Base-by-base conservation (phyloP, 2,888 invertebrate species). In the Epinotia demarniana region DNA sequence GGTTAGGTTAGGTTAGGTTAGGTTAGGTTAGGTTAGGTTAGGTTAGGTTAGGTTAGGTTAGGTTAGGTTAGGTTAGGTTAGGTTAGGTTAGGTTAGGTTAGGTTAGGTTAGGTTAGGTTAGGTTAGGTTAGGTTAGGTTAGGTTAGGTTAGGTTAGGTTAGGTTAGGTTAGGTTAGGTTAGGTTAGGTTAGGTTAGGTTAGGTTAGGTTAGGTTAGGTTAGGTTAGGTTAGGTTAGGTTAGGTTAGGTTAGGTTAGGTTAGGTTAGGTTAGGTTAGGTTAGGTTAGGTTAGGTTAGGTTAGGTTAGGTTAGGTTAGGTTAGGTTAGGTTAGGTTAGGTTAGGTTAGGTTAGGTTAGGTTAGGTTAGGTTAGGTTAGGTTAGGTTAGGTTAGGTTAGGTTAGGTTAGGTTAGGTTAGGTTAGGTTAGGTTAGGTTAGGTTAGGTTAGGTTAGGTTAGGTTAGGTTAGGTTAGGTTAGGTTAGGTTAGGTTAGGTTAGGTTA, bases 1-100 rank as follows among this genome's bases (percentile, higher is more conserved):
- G 75, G 75, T 76, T 76, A 73, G 75, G 75, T 76, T 76, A 72
- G 75, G 75, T 76, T 76, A 72, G 75, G 75, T 76, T 76, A 62
- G 71, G 61, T 76, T 67, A 71, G 72, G 71, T 76, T 72, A 69
- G 76, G 73, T 73, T 73, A 69, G 73, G 76, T 73, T 76, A n/a
- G n/a, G 39, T 39, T 39, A 62, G 61, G 39, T 33, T 39, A 62
- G 61, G 61, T 62, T 33, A 39, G 39, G 61, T 33, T 62, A 39
- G 61, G 61, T 33, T 33, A 33, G 39, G 39, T 62, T 39, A 62
- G 61, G 61, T 33, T 39, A 62, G 61, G 39, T 33, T 33, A 39
- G 39, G 39, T 33, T 33, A 39, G 61, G 61, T 39, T 39, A 33
- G 33, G 33, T 39, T 62, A 33, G 61, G 61, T 62, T 39, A 62